These are phyloP conservation scores for Eupsilia transversa DNA, from an alignment of 2,888 invertebrate species.

Conservation along the genomic window DNA sequence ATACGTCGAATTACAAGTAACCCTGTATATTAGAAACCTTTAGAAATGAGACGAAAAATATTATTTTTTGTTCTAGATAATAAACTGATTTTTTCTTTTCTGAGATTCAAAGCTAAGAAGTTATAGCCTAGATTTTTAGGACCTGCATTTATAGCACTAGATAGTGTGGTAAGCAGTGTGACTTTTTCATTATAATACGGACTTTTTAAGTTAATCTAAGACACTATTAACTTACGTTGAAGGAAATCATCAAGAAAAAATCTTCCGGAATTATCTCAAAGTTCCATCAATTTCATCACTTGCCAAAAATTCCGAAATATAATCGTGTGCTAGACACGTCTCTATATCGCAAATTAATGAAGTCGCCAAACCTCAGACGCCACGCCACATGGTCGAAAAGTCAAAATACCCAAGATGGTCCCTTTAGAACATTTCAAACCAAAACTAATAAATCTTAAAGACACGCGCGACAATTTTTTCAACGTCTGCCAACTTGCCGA, in stretches of 20 bases:
- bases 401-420: constrained; percentile 38
- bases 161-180: background rate
- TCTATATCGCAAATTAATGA: constrained; percentile 16
- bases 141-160: background rate
- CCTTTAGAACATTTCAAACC: constrained; percentile 16
- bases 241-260: background rate
- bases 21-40: no score
- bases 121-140: no score
- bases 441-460: constrained; percentile 58
- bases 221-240: background rate
- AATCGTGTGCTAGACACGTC: background rate
- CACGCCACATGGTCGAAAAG: constrained; percentile 46
- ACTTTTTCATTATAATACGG: background rate
- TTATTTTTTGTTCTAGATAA: no score
- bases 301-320: background rate
- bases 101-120: no score
- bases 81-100: no score
- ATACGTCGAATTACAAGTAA: no score
- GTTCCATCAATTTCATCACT: background rate
- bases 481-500: constrained; percentile 53
- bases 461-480: constrained; percentile 65
- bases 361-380: constrained; percentile 12
- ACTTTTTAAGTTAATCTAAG: background rate
- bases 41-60: no score
- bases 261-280: background rate